A percentile compares a stretch with the other conserved stretches of the same genome.
phyloP scores from a whole-genome alignment of 2,888 invertebrate genomes.

The Frankliniella intonsa region DNA sequence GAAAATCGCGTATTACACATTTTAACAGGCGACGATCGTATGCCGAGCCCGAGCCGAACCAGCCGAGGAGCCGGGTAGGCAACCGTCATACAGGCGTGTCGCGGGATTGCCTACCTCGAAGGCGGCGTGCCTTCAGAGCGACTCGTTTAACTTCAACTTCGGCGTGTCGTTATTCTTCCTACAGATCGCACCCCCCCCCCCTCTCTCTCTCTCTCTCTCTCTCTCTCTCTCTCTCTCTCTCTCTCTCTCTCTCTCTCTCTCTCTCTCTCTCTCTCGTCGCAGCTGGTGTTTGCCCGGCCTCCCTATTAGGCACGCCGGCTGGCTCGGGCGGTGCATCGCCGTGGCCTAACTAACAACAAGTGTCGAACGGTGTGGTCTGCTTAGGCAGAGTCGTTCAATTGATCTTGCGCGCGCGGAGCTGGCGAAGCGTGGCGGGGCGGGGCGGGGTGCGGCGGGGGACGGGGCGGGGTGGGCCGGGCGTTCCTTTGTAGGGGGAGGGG shows the following conservation, averaged over 20 bases:
- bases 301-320: neutral
- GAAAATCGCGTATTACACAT: too few relatives aligned
- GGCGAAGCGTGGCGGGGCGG: too few relatives aligned
- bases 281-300: neutral
- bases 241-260: neutral
- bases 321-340: neutral
- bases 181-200: neutral
- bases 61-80: neutral
- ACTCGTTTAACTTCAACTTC: too few relatives aligned
- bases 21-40: too few relatives aligned
- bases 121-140: neutral
- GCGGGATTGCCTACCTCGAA: neutral
- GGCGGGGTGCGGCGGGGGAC: too few relatives aligned
- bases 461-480: too few relatives aligned
- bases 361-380: too few relatives aligned
- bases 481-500: too few relatives aligned
- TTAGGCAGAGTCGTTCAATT: too few relatives aligned
- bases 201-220: conserved; percentile 1
- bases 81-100: neutral
- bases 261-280: neutral
- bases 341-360: too few relatives aligned
- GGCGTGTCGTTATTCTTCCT: neutral
- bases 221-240: conserved; percentile 1
- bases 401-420: too few relatives aligned
- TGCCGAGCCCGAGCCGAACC: too few relatives aligned